phyloP scores from a whole-genome alignment of 1,140 invertebrate species.

The Heterodera schachtii region DNA sequence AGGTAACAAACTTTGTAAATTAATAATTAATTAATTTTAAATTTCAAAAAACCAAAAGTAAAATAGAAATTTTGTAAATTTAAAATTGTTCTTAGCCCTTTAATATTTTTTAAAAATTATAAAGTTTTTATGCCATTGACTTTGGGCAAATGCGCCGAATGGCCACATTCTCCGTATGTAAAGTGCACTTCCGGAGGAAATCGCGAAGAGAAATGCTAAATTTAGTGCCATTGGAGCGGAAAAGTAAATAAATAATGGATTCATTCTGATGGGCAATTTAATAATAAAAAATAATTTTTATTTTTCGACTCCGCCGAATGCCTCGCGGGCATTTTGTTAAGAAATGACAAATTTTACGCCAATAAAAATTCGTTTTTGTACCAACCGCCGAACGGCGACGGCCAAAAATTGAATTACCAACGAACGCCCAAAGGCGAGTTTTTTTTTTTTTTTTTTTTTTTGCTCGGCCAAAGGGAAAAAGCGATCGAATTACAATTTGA shows the following conservation, averaged over 20 bases:
- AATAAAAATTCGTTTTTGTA: not conserved
- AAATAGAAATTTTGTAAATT: not conserved
- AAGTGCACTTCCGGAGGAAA: not conserved
- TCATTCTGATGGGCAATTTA: too few relatives aligned
- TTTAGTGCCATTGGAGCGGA: not conserved
- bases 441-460: not conserved
- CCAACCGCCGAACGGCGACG: not conserved
- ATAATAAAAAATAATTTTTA: too few relatives aligned
- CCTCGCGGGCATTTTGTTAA: not conserved
- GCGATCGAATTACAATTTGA: not conserved
- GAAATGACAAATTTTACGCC: not conserved
- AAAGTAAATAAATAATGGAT: not conserved
- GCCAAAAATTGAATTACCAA: not conserved
- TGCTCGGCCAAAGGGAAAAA: not conserved
- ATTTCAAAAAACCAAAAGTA: too few relatives aligned
- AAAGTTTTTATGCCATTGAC: not conserved
- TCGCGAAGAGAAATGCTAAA: not conserved
- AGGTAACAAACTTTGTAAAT: too few relatives aligned
- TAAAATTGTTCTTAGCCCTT: not conserved
- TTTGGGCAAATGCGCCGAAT: not conserved
- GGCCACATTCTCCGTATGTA: not conserved
- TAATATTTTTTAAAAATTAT: not conserved
- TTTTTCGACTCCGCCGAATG: too few relatives aligned
- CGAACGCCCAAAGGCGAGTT: not conserved
- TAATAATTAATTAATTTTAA: too few relatives aligned